A percentile compares a stretch with the other conserved stretches of the same genome.
Evolutionary conservation across 2,797 vertebrate genomes (phyloP).

Genomic region (Geotria australis): DNA sequence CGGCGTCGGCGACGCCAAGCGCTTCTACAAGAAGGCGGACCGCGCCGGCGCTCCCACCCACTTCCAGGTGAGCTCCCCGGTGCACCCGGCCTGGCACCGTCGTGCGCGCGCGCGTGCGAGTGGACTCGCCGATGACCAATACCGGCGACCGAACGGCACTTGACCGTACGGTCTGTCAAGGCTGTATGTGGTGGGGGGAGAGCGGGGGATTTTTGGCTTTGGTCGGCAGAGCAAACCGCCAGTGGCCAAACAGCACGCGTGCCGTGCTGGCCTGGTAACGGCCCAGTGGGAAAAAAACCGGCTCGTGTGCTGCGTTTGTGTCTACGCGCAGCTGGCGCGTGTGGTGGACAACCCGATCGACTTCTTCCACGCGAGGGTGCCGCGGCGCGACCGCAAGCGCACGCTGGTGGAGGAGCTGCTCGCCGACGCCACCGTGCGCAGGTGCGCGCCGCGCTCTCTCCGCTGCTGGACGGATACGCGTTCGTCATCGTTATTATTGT

Average conservation of each 20-base stretch:
- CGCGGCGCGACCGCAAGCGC: constrained; percentile 66
- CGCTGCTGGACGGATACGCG: too few relatives aligned
- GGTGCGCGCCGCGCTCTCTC: constrained; percentile 33
- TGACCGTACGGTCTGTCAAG: too few relatives aligned
- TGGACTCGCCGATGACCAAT: too few relatives aligned
- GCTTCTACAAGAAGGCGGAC: constrained; percentile 93
- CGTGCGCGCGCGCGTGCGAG: too few relatives aligned
- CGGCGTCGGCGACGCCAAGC: constrained; percentile 49
- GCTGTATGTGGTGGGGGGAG: too few relatives aligned
- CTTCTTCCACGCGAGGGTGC: constrained; percentile 68
- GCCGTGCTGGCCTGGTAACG: too few relatives aligned
- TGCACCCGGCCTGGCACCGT: too few relatives aligned
- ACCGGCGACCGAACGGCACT: too few relatives aligned
- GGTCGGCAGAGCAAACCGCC: not conserved
- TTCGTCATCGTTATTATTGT: too few relatives aligned
- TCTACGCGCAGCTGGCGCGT: constrained; percentile 40
- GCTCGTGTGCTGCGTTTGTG: not conserved
- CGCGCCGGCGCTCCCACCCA: constrained; percentile 71
- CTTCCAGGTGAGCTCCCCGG: constrained; percentile 43
- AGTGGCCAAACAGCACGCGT: too few relatives aligned
- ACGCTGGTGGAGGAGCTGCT: constrained; percentile 84
- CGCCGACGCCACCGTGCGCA: constrained; percentile 65
- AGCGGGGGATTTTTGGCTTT: not conserved
- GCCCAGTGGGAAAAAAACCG: too few relatives aligned
- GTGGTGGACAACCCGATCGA: constrained; percentile 58